Evolutionary conservation across 2,888 invertebrate genomes (phyloP).

Genomic region (Xestia ashworthii): DNA sequence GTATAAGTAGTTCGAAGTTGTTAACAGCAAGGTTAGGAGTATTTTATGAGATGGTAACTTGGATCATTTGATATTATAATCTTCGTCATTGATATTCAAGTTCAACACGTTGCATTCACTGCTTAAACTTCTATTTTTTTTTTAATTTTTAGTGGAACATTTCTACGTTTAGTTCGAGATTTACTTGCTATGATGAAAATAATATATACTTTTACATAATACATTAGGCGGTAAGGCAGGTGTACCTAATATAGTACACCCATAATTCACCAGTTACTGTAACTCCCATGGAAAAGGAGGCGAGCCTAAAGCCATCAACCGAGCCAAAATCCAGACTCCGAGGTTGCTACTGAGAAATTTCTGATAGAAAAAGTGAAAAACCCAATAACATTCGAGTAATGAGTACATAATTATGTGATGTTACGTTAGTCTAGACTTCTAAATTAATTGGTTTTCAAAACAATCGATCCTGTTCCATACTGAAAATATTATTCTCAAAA

Average conservation of each 20-base stretch:
- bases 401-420: too few species aligned
- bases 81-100: slow-evolving; percentile 6
- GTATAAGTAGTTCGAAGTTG: slow-evolving; percentile 24
- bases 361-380: too few species aligned
- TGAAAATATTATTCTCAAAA: background rate
- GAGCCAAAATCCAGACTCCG: too few species aligned
- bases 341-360: too few species aligned
- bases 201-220: too few species aligned
- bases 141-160: background rate
- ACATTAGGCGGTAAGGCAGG: too few species aligned
- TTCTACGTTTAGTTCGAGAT: background rate
- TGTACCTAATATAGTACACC: too few species aligned
- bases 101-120: background rate
- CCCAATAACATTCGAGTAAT: too few species aligned
- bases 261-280: too few species aligned
- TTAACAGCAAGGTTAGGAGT: background rate
- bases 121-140: background rate
- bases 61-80: slow-evolving; percentile 6
- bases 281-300: too few species aligned
- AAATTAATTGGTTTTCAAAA: background rate
- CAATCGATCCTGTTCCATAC: background rate
- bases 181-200: too few species aligned
- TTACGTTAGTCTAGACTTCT: background rate
- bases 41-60: slow-evolving; percentile 18
- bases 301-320: too few species aligned